Base-by-base conservation (phyloP, 2,113 vertebrate genomes). In the Vireo altiloquus region DNA sequence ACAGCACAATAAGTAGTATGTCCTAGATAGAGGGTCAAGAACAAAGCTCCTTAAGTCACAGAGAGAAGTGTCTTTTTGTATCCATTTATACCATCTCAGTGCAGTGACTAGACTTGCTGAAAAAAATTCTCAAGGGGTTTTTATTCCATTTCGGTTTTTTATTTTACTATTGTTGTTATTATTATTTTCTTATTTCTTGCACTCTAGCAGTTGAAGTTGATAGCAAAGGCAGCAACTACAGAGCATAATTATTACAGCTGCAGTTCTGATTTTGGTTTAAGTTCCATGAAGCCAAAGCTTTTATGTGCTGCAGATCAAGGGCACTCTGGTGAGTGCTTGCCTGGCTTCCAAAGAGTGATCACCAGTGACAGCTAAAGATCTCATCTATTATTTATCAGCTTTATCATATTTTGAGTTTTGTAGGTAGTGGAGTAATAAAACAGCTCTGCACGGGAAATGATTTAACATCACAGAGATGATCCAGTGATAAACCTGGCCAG, bases 391-490 rank as follows among this genome's bases (percentile, higher is more conserved):
- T 92, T 90, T 92, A 71, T 68, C 79, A 90, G 24, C 20, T 88
- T 96, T 75, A 81, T 82, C 25, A 33, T 35, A 85, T 91, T 95
- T 74, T 88, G 64, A 37, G 47, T 83, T 94, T 91, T 93, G 27
- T 64, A 60, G 60, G 24, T 61, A 83, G 47, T 15, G 2, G 57
- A 94, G 70, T 77, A 92, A 76, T 85, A 87, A 89, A 95, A 76
- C 78, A 90, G 21, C 8, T 66, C 46, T 91, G 37, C 70, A 30
- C 60, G 31, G 54, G 49, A 89, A 87, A 79, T 76, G 15, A 76
- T 85, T 82, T 90, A 72, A 57, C 37, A 42, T 72, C 9, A 3
- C 49, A 57, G 50, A n/a, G 44, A 60, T 24, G 49, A 87, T 87
- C 74, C 25, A 72, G 72, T 80, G 56, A 70, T 78, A 92, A 79